Conservation (phyloP, 2,888 invertebrate species). For the Leptothorax acervorum region DNA sequence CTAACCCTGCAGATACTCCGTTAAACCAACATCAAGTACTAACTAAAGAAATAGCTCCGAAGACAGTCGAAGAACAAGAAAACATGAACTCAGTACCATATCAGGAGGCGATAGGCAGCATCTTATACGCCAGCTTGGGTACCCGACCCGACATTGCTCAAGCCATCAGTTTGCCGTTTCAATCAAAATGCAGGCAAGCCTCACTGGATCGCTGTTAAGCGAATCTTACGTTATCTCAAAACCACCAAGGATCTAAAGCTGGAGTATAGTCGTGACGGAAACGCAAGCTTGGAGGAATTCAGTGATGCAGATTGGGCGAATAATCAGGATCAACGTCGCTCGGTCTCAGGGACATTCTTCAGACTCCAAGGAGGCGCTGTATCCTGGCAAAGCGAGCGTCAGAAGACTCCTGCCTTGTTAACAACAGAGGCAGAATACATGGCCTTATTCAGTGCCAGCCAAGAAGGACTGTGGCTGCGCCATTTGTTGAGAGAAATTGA, state of each 20-base stretch:
- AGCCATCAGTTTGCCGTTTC: neutral
- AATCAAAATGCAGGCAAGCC: neutral
- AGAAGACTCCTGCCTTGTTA: neutral
- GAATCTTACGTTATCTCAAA: neutral
- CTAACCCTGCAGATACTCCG: neutral
- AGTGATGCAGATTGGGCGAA: no score
- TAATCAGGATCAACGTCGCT: neutral
- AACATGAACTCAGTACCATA: neutral
- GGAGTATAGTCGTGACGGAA: neutral
- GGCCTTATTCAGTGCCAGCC: no score
- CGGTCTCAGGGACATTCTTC: neutral
- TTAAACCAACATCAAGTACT: neutral
- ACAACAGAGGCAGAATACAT: no score
- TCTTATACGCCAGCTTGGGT: neutral
- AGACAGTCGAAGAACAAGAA: neutral
- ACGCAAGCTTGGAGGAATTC: no score
- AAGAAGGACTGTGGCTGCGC: no score
- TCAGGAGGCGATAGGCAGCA: neutral
- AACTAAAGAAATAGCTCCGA: neutral
- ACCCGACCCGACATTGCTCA: neutral
- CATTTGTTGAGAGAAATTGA: no score
- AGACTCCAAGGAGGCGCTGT: neutral
- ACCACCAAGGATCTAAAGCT: neutral
- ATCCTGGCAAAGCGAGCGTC: neutral
- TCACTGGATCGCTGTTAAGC: neutral